Conservation (phyloP, 1,140 invertebrate species). For the Drosophila eugracilis region DNA sequence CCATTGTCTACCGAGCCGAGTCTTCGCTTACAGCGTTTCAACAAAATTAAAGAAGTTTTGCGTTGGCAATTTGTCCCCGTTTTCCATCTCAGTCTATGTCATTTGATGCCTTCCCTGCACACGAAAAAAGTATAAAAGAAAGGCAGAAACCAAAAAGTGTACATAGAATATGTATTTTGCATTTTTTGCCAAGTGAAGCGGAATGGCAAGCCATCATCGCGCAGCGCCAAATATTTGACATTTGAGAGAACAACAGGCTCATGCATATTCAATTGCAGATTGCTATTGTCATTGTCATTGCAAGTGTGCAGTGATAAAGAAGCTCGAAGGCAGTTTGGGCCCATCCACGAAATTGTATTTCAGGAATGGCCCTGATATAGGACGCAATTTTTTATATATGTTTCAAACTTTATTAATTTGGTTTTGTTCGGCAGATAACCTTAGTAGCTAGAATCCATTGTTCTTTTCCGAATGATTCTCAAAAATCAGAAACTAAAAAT, state of each 20-base stretch:
- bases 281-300: slow-evolving; percentile 31
- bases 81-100: slow-evolving; percentile 3
- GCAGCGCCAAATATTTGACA: slow-evolving; percentile 45
- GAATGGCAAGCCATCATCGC: slow-evolving; percentile 36
- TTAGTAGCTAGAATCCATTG: no score
- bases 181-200: slow-evolving; percentile 56
- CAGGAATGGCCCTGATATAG: background rate
- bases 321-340: slow-evolving; percentile 15
- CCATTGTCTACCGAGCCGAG: slow-evolving; percentile 27
- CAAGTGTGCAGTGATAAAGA: slow-evolving; percentile 25
- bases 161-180: slow-evolving; percentile 45
- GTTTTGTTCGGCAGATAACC: no score
- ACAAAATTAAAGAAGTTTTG: slow-evolving; percentile 80
- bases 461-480: no score
- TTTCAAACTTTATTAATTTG: no score
- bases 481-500: no score
- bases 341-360: slow-evolving; percentile 7
- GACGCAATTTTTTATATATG: background rate
- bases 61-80: slow-evolving; percentile 66
- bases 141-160: slow-evolving; percentile 8
- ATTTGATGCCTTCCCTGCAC: slow-evolving; percentile 33
- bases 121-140: slow-evolving; percentile 12
- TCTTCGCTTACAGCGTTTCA: slow-evolving; percentile 59
- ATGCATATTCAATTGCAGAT: slow-evolving; percentile 49
- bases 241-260: slow-evolving; percentile 38